These are phyloP conservation scores for Callopanchax toddi DNA, from an alignment of 2,113 vertebrate species.

Conservation along the genomic window DNA sequence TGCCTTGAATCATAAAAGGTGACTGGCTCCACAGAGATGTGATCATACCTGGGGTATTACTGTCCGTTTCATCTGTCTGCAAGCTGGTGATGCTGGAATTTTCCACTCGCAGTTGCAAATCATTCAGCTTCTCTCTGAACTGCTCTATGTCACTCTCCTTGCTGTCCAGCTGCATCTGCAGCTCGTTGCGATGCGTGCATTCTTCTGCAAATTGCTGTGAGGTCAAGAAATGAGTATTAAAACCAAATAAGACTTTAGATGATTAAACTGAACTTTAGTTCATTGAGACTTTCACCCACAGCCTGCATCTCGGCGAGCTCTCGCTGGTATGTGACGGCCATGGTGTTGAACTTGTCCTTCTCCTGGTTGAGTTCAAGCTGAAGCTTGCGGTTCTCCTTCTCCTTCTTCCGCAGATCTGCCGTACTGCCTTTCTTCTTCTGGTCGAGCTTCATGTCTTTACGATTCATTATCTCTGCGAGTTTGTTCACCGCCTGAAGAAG, in stretches of 20 bases:
- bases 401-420: conserved; percentile 96
- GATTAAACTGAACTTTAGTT: background rate
- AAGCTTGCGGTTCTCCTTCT: conserved; percentile 98
- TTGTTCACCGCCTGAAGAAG: conserved; percentile 94
- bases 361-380: conserved; percentile 98
- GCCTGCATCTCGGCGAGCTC: conserved; percentile 96
- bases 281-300: conserved; percentile 74
- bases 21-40: background rate
- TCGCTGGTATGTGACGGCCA: conserved; percentile 96
- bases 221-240: background rate
- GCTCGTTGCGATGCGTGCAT: conserved; percentile 89
- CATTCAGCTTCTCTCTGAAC: conserved; percentile 89
- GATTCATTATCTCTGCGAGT: conserved; percentile 99
- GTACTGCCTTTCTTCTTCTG: conserved; percentile 93
- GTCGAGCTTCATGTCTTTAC: conserved; percentile 98
- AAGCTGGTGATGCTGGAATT: conserved; percentile 93
- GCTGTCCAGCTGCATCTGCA: conserved; percentile 98
- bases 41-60: conserved; percentile 88
- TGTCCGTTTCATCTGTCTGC: conserved; percentile 91
- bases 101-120: conserved; percentile 92
- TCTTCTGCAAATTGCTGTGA: conserved; percentile 94
- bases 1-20: background rate
- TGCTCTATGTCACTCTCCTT: conserved; percentile 99
- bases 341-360: conserved; percentile 97
- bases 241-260: background rate